Conservation (phyloP, 2,888 invertebrate species). For the Erebia palarica region DNA sequence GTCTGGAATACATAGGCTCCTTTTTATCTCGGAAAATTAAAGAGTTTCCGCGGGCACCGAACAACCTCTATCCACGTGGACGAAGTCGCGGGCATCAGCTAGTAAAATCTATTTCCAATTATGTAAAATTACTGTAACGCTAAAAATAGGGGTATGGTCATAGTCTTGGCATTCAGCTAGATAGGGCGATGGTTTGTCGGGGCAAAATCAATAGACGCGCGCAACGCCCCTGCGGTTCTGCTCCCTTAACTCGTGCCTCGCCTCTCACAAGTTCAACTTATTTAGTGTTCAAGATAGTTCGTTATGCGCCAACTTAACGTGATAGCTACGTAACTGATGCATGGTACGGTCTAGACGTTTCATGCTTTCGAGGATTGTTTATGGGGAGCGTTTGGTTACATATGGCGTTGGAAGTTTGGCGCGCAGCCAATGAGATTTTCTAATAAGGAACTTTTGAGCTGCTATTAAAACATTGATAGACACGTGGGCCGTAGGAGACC, state of each 20-base stretch:
- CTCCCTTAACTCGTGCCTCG: slow-evolving; percentile 45
- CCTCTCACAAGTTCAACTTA: slow-evolving; percentile 57
- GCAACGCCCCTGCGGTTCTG: slow-evolving; percentile 50
- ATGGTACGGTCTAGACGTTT: slow-evolving; percentile 20
- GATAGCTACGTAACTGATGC: slow-evolving; percentile 27
- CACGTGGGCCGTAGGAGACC: too few species aligned
- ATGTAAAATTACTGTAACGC: slow-evolving; percentile 5
- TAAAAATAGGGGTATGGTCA: slow-evolving; percentile 37
- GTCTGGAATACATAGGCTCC: too few species aligned
- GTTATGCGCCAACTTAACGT: slow-evolving; percentile 46
- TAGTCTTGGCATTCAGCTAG: slow-evolving; percentile 58
- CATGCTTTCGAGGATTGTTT: slow-evolving; percentile 19
- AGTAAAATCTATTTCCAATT: slow-evolving; percentile 6
- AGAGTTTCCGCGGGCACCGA: too few species aligned
- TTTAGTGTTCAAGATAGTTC: slow-evolving; percentile 44
- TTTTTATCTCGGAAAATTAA: too few species aligned
- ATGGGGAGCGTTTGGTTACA: slow-evolving; percentile 15
- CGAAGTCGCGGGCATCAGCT: too few species aligned
- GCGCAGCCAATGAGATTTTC: slow-evolving; percentile 6
- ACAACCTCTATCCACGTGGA: too few species aligned
- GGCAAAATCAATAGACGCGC: slow-evolving; percentile 78
- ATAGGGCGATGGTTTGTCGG: slow-evolving; percentile 44
- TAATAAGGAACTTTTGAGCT: slow-evolving; percentile 1
- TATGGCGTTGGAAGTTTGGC: slow-evolving; percentile 11
- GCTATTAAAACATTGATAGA: background rate